Base-by-base conservation (phyloP, 2,797 vertebrate genomes). In the Chaetodon trifasciatus region DNA sequence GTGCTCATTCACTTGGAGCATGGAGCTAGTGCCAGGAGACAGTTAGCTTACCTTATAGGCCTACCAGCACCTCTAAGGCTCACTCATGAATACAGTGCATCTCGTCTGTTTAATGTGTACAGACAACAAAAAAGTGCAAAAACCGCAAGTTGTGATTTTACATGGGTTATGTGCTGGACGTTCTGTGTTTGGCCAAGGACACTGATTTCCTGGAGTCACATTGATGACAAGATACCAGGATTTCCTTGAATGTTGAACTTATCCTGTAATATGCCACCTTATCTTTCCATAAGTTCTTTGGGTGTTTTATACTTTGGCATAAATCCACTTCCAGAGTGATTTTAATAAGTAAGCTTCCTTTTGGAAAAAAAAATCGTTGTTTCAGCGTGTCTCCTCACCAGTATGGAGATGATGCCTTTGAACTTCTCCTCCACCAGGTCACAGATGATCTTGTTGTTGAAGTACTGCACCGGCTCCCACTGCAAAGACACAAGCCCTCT, bases 361-460 rank as follows among this genome's bases (percentile, higher is more conserved):
- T 37, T 56, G 23, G 23, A 5, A 13, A 46, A 40, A 24, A 17
- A 32, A 32, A 35, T 10, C 6, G 3, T 24, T 6, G 12, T 58
- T 21, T 40, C 0, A 10, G 24, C 5, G 39, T 21, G 40, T 21
- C 61, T 76, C 55, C 92, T 93, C 91, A 99, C 98, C 96, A 99
- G 89, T 79, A 99, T 97, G 56, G 98, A 98, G 92, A 99, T 98
- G 86, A 99, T 98, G 92, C 98, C 98, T 95, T 99, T 99, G 91
- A 97, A 98, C 92, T 99, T 99, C 94, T 99, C 97, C 87, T 99
- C 98, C 83, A 99, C 98, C 86, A 99, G 94, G 86, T 99, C 98
- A 80, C 98, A 99, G 89, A 99, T 99, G 81, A 99, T 98, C 93
- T 99, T 99, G 95, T 99, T 99, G 94, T 99, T 98, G 94, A 99